Evolutionary conservation across 2,888 invertebrate species (phyloP), one percentile per base, ranked within the genome.

Genomic region (Eupithecia insigniata): DNA sequence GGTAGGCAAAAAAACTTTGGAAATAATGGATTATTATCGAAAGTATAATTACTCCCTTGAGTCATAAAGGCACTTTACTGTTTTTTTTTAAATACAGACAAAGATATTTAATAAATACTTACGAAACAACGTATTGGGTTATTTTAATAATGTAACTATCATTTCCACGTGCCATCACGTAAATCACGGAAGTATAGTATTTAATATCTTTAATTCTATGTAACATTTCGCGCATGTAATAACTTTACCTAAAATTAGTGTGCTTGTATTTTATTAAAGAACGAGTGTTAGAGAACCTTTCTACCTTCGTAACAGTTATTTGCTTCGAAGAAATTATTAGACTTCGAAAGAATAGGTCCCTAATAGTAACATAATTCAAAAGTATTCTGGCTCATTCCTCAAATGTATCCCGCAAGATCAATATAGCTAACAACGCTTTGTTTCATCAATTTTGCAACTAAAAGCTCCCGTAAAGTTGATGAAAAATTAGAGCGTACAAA

Each of bases 401-500:
- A 4, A 55, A 14, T 26, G 7, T 26, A 22, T 55, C 51, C 26
- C 14, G 14, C 26, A n/a, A 7, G 4, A 55, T 26, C 26, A 55
- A 55, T 26, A 30, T 2, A 18, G 30, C 30, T 60, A 2, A 30
- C 8, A 60, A 60, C 18, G 36, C 14, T 14, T 64, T 64, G 36
- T 64, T 39, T 36, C 34, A 36, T 36, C 34, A 36, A 22, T 14
- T 36, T 26, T 39, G 30, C 36, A 36, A 36, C 26, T 1, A 26
- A 64, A 64, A 26, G 64, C 64, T 64, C 8, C 36, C 18, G 66
- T 58, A 18, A 58, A 67, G 34, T 67, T 67, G 18, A 22, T 46
- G 26, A 68, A 61, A 68, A 51, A 43, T 62, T 69, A 34, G 43
- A 46, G 43, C 8, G 65, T 43, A 64, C 68, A 65, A 66, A 75